A percentile compares a stretch with the other conserved stretches of the same genome.
Evolutionary conservation across 2,797 vertebrate genomes (phyloP).

Genomic region (Coracias cyanogaster): DNA sequence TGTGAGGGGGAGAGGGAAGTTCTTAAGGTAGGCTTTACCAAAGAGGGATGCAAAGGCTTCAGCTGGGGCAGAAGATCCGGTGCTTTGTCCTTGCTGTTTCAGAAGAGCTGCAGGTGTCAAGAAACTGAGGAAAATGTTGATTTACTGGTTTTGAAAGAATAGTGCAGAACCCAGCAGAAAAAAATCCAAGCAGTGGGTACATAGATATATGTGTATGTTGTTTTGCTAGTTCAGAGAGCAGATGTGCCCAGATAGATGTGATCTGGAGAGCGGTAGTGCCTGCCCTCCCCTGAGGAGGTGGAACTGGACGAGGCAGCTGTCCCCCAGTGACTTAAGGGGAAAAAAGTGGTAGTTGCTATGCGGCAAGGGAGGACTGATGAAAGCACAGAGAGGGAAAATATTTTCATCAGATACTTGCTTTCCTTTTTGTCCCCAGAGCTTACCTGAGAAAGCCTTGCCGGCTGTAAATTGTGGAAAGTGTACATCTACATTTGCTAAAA

Average conservation of each 20-base stretch:
- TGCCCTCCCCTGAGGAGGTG: background rate
- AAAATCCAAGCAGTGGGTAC: background rate
- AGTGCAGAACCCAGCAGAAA: background rate
- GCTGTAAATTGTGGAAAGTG: background rate
- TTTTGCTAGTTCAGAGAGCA: background rate
- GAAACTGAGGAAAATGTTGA: background rate
- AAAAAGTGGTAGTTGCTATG: background rate
- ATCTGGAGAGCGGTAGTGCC: background rate
- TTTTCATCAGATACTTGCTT: background rate
- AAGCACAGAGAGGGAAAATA: background rate
- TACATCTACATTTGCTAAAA: background rate
- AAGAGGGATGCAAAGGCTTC: background rate
- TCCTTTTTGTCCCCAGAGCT: background rate
- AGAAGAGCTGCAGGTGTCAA: background rate
- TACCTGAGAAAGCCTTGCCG: background rate
- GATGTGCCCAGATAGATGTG: background rate
- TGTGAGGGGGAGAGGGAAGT: background rate
- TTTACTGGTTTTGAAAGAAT: background rate
- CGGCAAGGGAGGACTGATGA: background rate
- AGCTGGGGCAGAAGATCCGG: background rate
- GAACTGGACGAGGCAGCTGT: background rate
- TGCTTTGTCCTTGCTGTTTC: background rate
- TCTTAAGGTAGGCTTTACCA: background rate
- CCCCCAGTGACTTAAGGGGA: background rate
- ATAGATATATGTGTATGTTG: background rate